A percentile compares a stretch with the other conserved stretches of the same genome.
Evolutionary conservation across 1,140 invertebrate genomes (phyloP).

Genomic region (Drosophila truncata): DNA sequence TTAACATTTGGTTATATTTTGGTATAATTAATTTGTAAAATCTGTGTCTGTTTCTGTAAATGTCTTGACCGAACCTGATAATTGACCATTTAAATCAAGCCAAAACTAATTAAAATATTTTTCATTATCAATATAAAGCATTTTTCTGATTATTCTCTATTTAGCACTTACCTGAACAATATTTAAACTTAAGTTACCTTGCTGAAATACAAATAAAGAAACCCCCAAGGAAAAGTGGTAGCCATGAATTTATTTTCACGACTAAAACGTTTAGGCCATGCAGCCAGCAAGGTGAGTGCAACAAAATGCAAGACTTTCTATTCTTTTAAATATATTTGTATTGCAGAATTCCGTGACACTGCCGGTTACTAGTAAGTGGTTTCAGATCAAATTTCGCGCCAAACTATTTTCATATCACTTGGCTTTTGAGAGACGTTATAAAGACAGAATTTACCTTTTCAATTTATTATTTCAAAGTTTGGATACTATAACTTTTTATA

Average conservation of each 20-base stretch:
- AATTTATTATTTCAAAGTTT: too few relatives aligned
- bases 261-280: conserved; percentile 46
- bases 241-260: conserved; percentile 65
- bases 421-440: background rate
- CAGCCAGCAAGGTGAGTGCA: conserved; percentile 49
- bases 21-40: background rate
- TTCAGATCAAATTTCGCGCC: conserved; percentile 13
- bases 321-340: background rate
- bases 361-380: conserved; percentile 54
- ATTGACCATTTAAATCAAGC: background rate
- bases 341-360: conserved; percentile 68
- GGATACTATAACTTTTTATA: too few relatives aligned
- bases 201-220: background rate
- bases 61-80: background rate
- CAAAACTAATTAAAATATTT: background rate
- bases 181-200: background rate
- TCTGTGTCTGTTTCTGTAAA: too few relatives aligned
- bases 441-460: too few relatives aligned
- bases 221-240: background rate
- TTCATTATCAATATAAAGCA: background rate
- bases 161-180: background rate
- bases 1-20: background rate
- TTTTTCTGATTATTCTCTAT: background rate
- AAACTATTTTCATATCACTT: background rate
- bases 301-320: background rate